Evolutionary conservation across 2,888 invertebrate genomes (phyloP).

Genomic region (Caenorhabditis sinica): DNA sequence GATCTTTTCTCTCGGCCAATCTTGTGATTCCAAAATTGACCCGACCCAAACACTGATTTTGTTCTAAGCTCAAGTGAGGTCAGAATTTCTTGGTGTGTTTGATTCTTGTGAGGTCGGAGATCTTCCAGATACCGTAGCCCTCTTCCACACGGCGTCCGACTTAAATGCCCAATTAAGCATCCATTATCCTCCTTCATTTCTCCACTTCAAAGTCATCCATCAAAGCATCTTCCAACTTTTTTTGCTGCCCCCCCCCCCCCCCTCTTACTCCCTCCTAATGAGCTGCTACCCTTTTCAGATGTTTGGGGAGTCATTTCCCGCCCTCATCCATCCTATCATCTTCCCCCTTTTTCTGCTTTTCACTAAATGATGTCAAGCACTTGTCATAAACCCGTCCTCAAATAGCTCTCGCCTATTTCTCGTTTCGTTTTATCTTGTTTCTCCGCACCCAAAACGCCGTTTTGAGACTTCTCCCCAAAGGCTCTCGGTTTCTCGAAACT

Average conservation of each 20-base stretch:
- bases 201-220: conserved; percentile 27
- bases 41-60: conserved; percentile 11
- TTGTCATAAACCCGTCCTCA: conserved; percentile 64
- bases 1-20: conserved; percentile 7
- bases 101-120: not conserved
- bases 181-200: conserved; percentile 30
- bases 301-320: conserved; percentile 21
- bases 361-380: conserved; percentile 61
- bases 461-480: conserved; percentile 46
- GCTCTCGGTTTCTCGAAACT: conserved; percentile 13
- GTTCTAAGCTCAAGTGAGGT: conserved; percentile 12
- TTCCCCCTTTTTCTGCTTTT: conserved; percentile 5
- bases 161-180: conserved; percentile 25
- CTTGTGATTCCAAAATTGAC: conserved; percentile 15
- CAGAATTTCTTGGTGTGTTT: conserved; percentile 1
- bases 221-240: conserved; percentile 22
- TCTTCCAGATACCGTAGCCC: not conserved
- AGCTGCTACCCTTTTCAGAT: conserved; percentile 23
- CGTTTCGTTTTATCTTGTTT: conserved; percentile 32
- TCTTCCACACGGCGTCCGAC: not conserved
- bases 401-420: conserved; percentile 47
- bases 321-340: conserved; percentile 36
- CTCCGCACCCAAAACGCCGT: conserved; percentile 47
- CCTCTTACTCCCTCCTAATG: conserved; percentile 10
- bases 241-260: not conserved